Evolutionary conservation across 2,797 vertebrate genomes (phyloP).

Genomic region (Hoplostethus atlanticus): DNA sequence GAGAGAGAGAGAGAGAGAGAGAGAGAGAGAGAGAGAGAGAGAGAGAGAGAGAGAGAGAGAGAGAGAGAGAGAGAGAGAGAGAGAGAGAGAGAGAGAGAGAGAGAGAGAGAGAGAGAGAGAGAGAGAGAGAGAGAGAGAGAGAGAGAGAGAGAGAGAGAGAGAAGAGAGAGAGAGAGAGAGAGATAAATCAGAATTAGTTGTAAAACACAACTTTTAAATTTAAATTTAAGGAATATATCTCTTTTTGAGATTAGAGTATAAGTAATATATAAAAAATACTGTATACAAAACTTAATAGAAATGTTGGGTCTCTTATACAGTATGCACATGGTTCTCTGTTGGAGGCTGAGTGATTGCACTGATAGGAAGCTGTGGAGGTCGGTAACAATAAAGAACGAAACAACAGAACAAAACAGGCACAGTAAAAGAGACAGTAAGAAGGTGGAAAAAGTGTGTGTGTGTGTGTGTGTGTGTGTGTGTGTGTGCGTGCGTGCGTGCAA

Average conservation of each 20-base stretch:
- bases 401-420: no score
- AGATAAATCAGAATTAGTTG: conserved; percentile 38
- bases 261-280: not conserved
- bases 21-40: conserved; percentile 41
- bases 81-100: not conserved
- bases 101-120: conserved; percentile 40
- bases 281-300: no score
- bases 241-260: not conserved
- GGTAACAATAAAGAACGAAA: no score
- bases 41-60: conserved; percentile 40
- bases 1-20: conserved; percentile 16
- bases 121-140: conserved; percentile 10
- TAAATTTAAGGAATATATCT: conserved; percentile 17
- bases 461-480: not conserved
- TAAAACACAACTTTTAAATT: conserved; percentile 60
- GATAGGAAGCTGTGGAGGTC: no score
- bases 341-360: no score
- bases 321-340: no score
- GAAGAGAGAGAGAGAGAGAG: conserved; percentile 35
- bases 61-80: conserved; percentile 47
- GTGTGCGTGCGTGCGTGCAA: not conserved
- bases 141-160: no score
- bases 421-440: not conserved
- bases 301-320: no score
- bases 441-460: not conserved